These are phyloP conservation scores for Mionectes olivaceus DNA, from an alignment of 2,797 vertebrate genomes.

Conservation along the genomic window DNA sequence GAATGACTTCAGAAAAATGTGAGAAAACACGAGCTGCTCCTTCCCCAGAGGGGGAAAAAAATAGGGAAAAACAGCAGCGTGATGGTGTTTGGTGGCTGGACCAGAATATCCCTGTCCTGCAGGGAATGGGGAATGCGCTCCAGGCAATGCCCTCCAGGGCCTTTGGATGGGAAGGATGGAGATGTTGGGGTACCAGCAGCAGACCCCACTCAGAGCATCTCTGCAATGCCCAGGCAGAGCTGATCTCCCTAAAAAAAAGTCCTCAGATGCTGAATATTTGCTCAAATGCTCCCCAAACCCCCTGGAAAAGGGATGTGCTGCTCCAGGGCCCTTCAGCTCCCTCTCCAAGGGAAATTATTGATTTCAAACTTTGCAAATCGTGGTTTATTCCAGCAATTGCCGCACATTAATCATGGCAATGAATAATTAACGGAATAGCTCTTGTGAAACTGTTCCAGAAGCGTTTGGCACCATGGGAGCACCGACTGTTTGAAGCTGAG, in stretches of 20 bases:
- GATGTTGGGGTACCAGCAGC: rapidly evolving
- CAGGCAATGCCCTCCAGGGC: background rate
- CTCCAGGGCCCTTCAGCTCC: background rate
- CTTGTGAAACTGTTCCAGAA: background rate
- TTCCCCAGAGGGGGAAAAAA: background rate
- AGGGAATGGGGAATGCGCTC: background rate
- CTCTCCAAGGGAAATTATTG: background rate
- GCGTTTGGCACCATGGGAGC: rapidly evolving
- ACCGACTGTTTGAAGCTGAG: background rate
- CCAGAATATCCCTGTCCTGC: rapidly evolving
- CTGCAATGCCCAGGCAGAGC: background rate
- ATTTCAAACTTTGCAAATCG: background rate
- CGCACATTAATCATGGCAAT: background rate
- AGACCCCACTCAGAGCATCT: background rate
- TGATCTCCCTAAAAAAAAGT: background rate
- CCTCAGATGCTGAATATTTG: rapidly evolving
- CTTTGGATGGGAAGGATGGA: background rate
- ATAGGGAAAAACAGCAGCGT: background rate
- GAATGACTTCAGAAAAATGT: constrained; percentile 19
- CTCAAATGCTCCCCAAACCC: background rate
- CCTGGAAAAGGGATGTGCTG: background rate
- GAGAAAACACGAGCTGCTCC: constrained; percentile 11
- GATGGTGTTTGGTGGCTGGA: background rate
- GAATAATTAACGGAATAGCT: background rate
- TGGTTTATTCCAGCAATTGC: background rate